Evolutionary conservation across 2,113 vertebrate species (phyloP).

Genomic region (Meriones unguiculatus): DNA sequence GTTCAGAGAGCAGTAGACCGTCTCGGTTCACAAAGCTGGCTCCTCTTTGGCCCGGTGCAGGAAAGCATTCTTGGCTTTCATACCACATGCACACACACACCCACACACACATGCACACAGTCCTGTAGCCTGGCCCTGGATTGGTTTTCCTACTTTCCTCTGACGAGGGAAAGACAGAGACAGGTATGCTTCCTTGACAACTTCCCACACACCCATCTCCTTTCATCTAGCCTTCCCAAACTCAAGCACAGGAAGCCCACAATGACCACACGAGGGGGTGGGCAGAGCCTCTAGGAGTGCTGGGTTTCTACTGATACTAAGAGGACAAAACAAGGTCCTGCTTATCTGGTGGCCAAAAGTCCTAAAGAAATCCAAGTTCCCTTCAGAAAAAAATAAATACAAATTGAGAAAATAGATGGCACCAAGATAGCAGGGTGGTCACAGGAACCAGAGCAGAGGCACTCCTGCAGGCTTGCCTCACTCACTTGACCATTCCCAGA

Average conservation of each 20-base stretch:
- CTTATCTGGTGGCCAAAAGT: neutral
- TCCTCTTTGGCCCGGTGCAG: neutral
- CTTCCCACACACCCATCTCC: neutral
- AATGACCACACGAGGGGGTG: accelerated
- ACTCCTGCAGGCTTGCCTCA: too few relatives aligned
- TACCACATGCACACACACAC: too few relatives aligned
- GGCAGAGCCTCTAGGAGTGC: neutral
- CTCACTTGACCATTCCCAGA: neutral
- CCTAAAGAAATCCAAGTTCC: neutral
- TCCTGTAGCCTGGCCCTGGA: neutral
- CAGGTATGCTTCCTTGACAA: neutral
- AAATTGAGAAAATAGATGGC: neutral
- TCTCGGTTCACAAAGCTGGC: neutral
- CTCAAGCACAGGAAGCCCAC: neutral
- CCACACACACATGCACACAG: too few relatives aligned
- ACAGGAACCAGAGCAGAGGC: accelerated
- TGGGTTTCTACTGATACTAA: neutral
- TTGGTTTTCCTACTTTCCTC: neutral
- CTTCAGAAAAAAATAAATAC: neutral
- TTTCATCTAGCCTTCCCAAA: neutral
- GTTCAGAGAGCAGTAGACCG: neutral
- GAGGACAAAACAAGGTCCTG: neutral
- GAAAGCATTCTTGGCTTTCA: too few relatives aligned
- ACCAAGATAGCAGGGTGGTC: neutral
- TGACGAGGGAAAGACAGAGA: too few relatives aligned